phyloP scores from a whole-genome alignment of 1,140 invertebrate genomes.

The Drosophila rufa region DNA sequence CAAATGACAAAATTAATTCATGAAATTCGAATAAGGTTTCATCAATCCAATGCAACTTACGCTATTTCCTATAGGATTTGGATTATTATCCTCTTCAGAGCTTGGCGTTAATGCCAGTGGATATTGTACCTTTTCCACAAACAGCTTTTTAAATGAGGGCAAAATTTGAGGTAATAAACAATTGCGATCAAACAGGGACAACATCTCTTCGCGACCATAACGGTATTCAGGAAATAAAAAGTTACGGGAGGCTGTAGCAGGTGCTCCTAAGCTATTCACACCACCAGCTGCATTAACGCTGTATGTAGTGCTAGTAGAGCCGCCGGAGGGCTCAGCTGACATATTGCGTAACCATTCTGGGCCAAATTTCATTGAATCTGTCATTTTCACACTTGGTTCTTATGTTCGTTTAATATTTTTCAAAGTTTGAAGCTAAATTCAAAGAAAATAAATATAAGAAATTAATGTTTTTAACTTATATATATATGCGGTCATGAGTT shows the following conservation, averaged over 20 bases:
- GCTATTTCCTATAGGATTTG: slow-evolving; percentile 37
- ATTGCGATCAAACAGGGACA: slow-evolving; percentile 91
- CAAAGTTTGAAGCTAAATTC: slow-evolving; percentile 27
- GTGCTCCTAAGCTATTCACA: slow-evolving; percentile 52
- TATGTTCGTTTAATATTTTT: slow-evolving; percentile 25
- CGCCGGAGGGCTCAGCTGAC: slow-evolving; percentile 85
- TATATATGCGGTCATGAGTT: background rate
- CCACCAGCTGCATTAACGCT: slow-evolving; percentile 14
- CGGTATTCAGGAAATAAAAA: slow-evolving; percentile 83
- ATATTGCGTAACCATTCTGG: slow-evolving; percentile 90
- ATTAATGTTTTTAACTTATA: background rate
- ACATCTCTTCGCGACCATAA: slow-evolving; percentile 95
- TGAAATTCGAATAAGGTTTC: too few relatives aligned
- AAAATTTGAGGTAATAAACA: slow-evolving; percentile 89
- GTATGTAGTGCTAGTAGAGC: slow-evolving; percentile 53
- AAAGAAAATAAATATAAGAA: background rate
- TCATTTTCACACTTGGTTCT: slow-evolving; percentile 85
- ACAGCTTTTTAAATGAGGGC: slow-evolving; percentile 88
- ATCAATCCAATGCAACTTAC: slow-evolving; percentile 32
- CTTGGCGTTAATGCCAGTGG: slow-evolving; percentile 91
- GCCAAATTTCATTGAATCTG: slow-evolving; percentile 91
- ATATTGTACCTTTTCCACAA: slow-evolving; percentile 90
- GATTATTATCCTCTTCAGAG: slow-evolving; percentile 90
- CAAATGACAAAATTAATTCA: background rate
- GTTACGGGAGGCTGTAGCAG: slow-evolving; percentile 50